phyloP scores from a whole-genome alignment of 2,888 invertebrate species.

The Pegoplata infirma region DNA sequence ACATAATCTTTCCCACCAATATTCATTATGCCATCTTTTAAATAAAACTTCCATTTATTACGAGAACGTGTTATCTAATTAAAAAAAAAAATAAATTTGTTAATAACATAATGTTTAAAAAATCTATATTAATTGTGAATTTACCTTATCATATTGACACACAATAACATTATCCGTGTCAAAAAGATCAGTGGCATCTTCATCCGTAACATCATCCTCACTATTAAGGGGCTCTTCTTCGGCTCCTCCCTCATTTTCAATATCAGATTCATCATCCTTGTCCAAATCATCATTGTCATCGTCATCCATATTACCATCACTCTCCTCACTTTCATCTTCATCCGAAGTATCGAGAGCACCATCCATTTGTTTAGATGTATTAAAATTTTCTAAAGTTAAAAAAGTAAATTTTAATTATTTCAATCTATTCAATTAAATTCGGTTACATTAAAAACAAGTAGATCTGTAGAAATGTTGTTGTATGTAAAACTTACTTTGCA shows the following conservation, averaged over 20 bases:
- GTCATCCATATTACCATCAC: slow-evolving; percentile 82
- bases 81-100: slow-evolving; percentile 1
- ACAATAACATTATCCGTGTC: slow-evolving; percentile 99
- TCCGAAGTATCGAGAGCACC: slow-evolving; percentile 86
- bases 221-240: slow-evolving; percentile 96
- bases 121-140: not conserved
- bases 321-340: slow-evolving; percentile 89
- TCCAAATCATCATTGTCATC: slow-evolving; percentile 89
- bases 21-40: slow-evolving; percentile 99
- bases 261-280: slow-evolving; percentile 82
- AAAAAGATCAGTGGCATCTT: slow-evolving; percentile 95
- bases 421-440: not conserved
- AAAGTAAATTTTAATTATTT: not conserved
- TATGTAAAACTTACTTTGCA: slow-evolving; percentile 72
- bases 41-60: slow-evolving; percentile 99
- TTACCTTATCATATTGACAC: slow-evolving; percentile 99
- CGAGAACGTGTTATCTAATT: slow-evolving; percentile 98
- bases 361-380: slow-evolving; percentile 80
- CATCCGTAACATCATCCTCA: slow-evolving; percentile 98
- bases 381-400: slow-evolving; percentile 71
- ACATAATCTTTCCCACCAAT: slow-evolving; percentile 98
- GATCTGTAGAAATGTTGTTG: not conserved
- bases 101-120: not conserved
- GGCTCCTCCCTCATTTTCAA: slow-evolving; percentile 83
- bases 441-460: not conserved